Conservation (phyloP, 2,113 vertebrate species). For the Seriola rivoliana region DNA sequence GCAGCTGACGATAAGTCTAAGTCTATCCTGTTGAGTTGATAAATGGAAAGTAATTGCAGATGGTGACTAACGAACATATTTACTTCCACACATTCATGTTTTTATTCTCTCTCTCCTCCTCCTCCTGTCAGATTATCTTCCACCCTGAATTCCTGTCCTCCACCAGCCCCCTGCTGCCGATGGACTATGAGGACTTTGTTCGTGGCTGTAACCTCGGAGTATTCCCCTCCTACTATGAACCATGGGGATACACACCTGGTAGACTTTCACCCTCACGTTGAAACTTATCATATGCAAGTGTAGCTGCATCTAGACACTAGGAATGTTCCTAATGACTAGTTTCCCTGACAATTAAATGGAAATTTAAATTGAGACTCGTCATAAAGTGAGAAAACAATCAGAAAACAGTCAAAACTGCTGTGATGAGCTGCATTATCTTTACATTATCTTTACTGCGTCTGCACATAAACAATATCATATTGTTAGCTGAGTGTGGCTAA, state of each 20-base stretch:
- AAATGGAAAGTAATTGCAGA: background rate
- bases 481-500: no score
- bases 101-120: background rate
- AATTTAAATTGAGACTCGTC: no score
- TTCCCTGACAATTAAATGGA: no score
- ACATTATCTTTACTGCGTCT: no score
- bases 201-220: slow-evolving; percentile 97
- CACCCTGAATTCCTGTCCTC: slow-evolving; percentile 99
- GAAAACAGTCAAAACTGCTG: no score
- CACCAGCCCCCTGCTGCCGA: slow-evolving; percentile 94
- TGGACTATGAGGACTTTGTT: slow-evolving; percentile 99
- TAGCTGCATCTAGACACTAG: background rate
- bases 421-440: no score
- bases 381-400: no score
- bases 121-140: slow-evolving; percentile 88
- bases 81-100: background rate
- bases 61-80: background rate
- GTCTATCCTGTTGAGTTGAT: background rate
- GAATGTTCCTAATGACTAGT: no score
- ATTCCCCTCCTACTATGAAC: slow-evolving; percentile 98
- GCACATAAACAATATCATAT: no score
- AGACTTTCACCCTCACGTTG: slow-evolving; percentile 25
- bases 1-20: no score
- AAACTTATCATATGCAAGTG: background rate
- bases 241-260: slow-evolving; percentile 99